These are phyloP conservation scores for Sebastes goodei DNA, from an alignment of 2,797 vertebrate genomes.

Conservation along the genomic window DNA sequence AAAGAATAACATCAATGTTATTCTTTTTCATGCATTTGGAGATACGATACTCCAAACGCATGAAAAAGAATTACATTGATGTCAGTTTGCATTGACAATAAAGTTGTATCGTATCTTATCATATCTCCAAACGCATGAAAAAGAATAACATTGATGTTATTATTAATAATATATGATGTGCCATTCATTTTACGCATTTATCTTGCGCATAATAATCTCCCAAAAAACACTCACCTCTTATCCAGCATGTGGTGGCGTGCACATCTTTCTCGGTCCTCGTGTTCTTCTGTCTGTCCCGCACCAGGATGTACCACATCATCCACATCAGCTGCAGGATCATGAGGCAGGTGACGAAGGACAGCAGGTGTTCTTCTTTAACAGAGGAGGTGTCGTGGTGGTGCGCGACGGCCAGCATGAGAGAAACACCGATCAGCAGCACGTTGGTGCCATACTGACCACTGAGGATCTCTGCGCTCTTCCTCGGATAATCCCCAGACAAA, in stretches of 20 bases:
- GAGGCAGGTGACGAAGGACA: constrained; percentile 88
- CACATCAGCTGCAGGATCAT: constrained; percentile 94
- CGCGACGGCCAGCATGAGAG: constrained; percentile 91
- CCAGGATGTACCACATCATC: constrained; percentile 96
- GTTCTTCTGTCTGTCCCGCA: constrained; percentile 83
- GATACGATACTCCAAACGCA: too few species aligned
- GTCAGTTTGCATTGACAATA: too few species aligned
- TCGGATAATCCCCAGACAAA: constrained; percentile 82
- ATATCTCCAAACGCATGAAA: not conserved
- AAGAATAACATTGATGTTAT: too few species aligned
- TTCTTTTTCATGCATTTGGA: too few species aligned
- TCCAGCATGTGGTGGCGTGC: constrained; percentile 92
- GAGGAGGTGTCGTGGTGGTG: constrained; percentile 85
- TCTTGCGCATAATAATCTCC: not conserved
- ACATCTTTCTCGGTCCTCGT: constrained; percentile 87
- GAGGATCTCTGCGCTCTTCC: constrained; percentile 91
- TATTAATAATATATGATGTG: too few species aligned
- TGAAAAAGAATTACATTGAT: too few species aligned
- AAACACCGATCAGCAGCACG: constrained; percentile 88
- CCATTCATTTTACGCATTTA: not conserved
- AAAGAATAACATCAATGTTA: too few species aligned
- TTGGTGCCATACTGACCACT: constrained; percentile 96
- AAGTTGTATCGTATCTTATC: too few species aligned
- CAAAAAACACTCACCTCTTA: constrained; percentile 82
- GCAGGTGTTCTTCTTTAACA: constrained; percentile 86